Evolutionary conservation across 2,888 invertebrate species (phyloP).

Genomic region (Gymnocheta viridis): DNA sequence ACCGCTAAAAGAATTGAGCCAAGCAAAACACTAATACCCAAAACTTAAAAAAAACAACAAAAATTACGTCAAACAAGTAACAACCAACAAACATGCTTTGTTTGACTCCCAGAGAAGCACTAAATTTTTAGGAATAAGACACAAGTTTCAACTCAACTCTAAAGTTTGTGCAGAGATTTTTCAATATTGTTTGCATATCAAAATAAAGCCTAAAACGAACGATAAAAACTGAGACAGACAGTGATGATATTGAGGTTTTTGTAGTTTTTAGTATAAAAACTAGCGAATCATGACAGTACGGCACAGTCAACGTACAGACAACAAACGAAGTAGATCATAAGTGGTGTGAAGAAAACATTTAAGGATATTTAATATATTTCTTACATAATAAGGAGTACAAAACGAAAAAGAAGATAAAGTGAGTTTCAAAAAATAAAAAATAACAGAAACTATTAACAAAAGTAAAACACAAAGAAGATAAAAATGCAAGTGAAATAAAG

Average conservation of each 20-base stretch:
- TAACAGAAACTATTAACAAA: too few relatives aligned
- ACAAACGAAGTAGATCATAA: slow-evolving; percentile 69
- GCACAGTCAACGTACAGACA: slow-evolving; percentile 78
- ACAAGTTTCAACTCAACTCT: slow-evolving; percentile 5
- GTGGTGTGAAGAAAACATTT: slow-evolving; percentile 25
- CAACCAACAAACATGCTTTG: background rate
- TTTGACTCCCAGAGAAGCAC: slow-evolving; percentile 41
- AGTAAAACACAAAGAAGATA: slow-evolving; percentile 18
- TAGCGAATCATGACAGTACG: slow-evolving; percentile 73
- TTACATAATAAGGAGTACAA: slow-evolving; percentile 66
- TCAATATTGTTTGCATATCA: slow-evolving; percentile 46
- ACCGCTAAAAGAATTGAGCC: slow-evolving; percentile 46
- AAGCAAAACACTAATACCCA: slow-evolving; percentile 4
- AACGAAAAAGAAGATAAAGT: slow-evolving; percentile 57
- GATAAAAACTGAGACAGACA: slow-evolving; percentile 50
- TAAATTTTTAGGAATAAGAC: slow-evolving; percentile 7
- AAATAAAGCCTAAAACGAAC: slow-evolving; percentile 53
- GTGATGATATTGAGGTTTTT: slow-evolving; percentile 44
- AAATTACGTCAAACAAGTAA: slow-evolving; percentile 41
- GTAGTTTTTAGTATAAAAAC: slow-evolving; percentile 77
- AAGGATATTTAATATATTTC: slow-evolving; percentile 63
- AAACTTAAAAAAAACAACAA: background rate
- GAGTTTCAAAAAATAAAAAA: slow-evolving; percentile 49
- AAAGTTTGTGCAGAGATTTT: slow-evolving; percentile 53
- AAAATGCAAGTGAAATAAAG: slow-evolving; percentile 50